Evolutionary conservation across 2,888 invertebrate species (phyloP).

Genomic region (Lysandra coridon): DNA sequence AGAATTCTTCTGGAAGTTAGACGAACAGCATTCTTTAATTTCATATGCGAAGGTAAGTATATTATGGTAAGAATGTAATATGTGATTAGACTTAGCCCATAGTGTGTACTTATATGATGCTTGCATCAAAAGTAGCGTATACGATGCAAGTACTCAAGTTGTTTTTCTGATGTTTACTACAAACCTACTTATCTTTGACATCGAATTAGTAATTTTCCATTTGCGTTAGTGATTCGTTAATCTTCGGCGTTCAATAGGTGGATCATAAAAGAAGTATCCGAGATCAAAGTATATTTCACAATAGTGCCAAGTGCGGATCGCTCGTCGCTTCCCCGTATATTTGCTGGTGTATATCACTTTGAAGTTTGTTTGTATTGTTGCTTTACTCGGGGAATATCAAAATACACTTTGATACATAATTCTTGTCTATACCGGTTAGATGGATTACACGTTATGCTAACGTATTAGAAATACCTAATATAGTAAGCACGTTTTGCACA

Average conservation of each 20-base stretch:
- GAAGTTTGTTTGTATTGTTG: slow-evolving; percentile 27
- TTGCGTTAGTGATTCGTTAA: not conserved
- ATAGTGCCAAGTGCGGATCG: slow-evolving; percentile 17
- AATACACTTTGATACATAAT: slow-evolving; percentile 25
- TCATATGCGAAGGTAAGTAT: not conserved
- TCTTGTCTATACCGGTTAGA: not conserved
- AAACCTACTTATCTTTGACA: not conserved
- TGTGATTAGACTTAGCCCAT: not conserved
- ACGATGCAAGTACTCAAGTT: too few species aligned
- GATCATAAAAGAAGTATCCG: slow-evolving; percentile 18
- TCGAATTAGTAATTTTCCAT: not conserved
- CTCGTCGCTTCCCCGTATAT: slow-evolving; percentile 23
- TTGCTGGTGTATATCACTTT: slow-evolving; percentile 10
- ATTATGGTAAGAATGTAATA: too few species aligned
- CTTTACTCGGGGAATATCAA: slow-evolving; percentile 18
- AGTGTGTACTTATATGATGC: too few species aligned
- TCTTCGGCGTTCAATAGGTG: not conserved
- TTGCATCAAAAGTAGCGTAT: too few species aligned
- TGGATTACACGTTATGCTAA: not conserved
- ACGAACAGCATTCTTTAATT: not conserved
- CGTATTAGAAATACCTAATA: not conserved
- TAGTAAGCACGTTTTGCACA: not conserved
- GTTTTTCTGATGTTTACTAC: not conserved
- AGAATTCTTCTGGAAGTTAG: not conserved
- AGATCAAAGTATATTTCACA: slow-evolving; percentile 24